Evolutionary conservation across 2,888 invertebrate species (phyloP).

Genomic region (Catocala nupta): DNA sequence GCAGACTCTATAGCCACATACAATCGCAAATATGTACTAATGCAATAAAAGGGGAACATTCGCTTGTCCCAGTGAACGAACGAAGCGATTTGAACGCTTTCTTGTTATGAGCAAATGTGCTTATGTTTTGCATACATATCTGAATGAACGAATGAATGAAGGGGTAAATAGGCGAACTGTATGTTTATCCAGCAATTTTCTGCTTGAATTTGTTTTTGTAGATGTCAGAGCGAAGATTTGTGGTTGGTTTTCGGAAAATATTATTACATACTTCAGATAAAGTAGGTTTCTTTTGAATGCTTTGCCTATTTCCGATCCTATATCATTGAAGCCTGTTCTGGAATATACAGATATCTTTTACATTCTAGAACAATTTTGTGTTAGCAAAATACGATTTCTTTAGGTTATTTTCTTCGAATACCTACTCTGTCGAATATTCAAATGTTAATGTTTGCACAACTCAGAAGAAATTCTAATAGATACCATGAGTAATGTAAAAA

Average conservation of each 20-base stretch:
- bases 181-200: slow-evolving; percentile 33
- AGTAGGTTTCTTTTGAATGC: neutral
- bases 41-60: slow-evolving; percentile 47
- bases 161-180: slow-evolving; percentile 23
- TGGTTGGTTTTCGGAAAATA: neutral
- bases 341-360: no score
- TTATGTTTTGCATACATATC: slow-evolving; percentile 47
- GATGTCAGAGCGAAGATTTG: slow-evolving; percentile 8
- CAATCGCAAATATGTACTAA: slow-evolving; percentile 41
- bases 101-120: slow-evolving; percentile 47
- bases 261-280: neutral
- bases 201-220: slow-evolving; percentile 14
- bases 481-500: no score
- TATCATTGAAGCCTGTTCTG: neutral
- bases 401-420: no score
- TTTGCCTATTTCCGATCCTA: neutral
- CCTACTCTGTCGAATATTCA: no score
- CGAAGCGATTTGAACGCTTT: slow-evolving; percentile 39
- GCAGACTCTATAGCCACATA: slow-evolving; percentile 19
- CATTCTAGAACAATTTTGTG: no score
- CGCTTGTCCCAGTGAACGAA: slow-evolving; percentile 36
- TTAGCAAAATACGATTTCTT: no score
- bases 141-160: slow-evolving; percentile 32
- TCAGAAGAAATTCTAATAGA: no score
- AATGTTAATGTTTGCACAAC: no score